Evolutionary conservation across 2,113 vertebrate species (phyloP).

Genomic region (Syrrhaptes paradoxus): DNA sequence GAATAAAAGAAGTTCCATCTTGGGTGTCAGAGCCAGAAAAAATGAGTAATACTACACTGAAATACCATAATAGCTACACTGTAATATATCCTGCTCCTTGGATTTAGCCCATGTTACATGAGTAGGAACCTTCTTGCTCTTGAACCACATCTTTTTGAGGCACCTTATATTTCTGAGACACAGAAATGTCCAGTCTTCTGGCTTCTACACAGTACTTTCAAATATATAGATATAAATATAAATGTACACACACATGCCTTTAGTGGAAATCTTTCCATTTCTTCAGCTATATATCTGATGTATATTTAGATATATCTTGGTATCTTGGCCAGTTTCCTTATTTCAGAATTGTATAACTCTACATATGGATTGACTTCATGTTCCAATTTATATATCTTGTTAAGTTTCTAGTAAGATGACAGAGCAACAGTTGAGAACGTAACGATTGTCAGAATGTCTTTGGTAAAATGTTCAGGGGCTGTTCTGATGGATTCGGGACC

Average conservation of each 20-base stretch:
- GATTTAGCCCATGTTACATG: not conserved
- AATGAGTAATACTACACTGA: not conserved
- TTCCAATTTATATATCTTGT: not conserved
- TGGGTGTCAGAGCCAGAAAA: not conserved
- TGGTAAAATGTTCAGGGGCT: not conserved
- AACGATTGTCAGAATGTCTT: not conserved
- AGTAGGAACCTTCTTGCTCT: not conserved
- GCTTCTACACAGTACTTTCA: not conserved
- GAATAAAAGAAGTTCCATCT: not conserved
- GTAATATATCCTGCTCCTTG: not conserved
- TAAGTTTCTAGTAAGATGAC: not conserved
- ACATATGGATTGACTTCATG: not conserved
- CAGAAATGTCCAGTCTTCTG: not conserved
- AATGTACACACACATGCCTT: not conserved
- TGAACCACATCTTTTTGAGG: not conserved
- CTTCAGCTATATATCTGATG: not conserved
- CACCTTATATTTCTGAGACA: not conserved
- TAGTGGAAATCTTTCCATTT: not conserved
- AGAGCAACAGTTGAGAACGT: not conserved
- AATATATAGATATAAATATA: too few relatives aligned
- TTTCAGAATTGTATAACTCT: not conserved
- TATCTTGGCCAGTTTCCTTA: not conserved
- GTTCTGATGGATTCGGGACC: not conserved
- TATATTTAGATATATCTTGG: not conserved
- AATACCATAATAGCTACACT: not conserved